Evolutionary conservation across 1,140 invertebrate species (phyloP).

Genomic region (Drosophila lowei): DNA sequence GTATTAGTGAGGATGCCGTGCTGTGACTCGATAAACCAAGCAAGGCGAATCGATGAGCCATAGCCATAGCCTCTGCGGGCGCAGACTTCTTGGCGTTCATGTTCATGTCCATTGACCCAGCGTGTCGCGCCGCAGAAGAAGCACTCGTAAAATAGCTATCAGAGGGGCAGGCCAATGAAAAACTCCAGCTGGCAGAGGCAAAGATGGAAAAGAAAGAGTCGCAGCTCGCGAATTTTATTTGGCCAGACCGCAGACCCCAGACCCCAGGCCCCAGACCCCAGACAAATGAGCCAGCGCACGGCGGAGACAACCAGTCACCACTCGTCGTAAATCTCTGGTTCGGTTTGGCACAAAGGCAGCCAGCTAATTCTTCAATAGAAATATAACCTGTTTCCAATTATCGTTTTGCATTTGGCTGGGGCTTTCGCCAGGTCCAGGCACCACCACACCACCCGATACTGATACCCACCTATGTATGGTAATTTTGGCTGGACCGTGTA

Average conservation of each 20-base stretch:
- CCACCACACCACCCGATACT: background rate
- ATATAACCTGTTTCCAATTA: conserved; percentile 76
- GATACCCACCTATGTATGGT: conserved; percentile 30
- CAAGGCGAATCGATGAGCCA: conserved; percentile 59
- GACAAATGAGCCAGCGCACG: conserved; percentile 71
- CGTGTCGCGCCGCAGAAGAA: conserved; percentile 56
- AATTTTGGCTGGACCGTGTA: conserved; percentile 47
- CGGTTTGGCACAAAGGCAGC: conserved; percentile 14
- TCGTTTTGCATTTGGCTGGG: conserved; percentile 59
- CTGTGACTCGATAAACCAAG: conserved; percentile 50
- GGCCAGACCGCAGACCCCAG: conserved; percentile 13
- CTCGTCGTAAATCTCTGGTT: conserved; percentile 68
- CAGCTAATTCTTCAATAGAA: conserved; percentile 60
- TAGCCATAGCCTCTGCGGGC: conserved; percentile 15
- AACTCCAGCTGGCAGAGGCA: conserved; percentile 4
- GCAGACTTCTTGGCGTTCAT: conserved; percentile 62
- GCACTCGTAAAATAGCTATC: conserved; percentile 40
- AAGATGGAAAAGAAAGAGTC: conserved; percentile 19
- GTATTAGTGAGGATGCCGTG: conserved; percentile 38
- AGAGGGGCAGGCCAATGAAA: conserved; percentile 20
- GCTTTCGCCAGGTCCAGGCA: conserved; percentile 55
- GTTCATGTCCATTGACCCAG: conserved; percentile 74
- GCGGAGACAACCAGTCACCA: conserved; percentile 78
- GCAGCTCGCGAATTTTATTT: conserved; percentile 39
- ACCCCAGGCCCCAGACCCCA: no score